Evolutionary conservation across 2,113 vertebrate species (phyloP), one percentile per base, ranked within the genome.

Genomic region (Noturus placidus): DNA sequence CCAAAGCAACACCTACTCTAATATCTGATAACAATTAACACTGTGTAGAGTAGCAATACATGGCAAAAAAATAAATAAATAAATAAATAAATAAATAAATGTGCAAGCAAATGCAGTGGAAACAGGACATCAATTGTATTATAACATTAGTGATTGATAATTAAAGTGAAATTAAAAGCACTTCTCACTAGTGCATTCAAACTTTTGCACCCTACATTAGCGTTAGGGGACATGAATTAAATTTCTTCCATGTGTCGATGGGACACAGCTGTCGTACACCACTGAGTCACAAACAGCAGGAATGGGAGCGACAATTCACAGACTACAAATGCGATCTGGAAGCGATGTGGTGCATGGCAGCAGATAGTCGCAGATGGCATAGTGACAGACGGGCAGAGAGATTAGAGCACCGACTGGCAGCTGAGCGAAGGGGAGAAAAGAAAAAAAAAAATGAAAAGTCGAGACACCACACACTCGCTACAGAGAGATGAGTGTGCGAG

Each of bases 321-420:
- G 54, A 81, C 56, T 81, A 81, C 79, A 81, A 81, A 81, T 81
- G 79, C 20, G 79, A 81, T 59, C 54, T 81, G 79, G 79, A 81
- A 81, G 56, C 79, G 33, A 33, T 38, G 63, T 52, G 63, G 61
- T 67, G 63, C 63, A 33, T 42, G 2, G 63, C 82, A n/a, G 63
- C 82, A 83, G 63, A 65, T 69, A 69, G 46, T 69, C 63, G n/a
- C 82, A 83, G 82, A 83, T 83, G 82, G 82, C 82, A 69, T 63
- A 13, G 38, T 52, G 82, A 83, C 82, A 67, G 82, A 67, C 15
- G 63, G 82, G 63, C 63, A 30, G 63, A 50, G 82, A 83, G 82
- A 83, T 83, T 83, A 83, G 61, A 83, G 82, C 10, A 27, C 82
- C 63, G 46, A 83, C 82, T n/a, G 8, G 82, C 82, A 83, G 82